phyloP scores from a whole-genome alignment of 2,888 invertebrate species.

The Xestia ashworthii region DNA sequence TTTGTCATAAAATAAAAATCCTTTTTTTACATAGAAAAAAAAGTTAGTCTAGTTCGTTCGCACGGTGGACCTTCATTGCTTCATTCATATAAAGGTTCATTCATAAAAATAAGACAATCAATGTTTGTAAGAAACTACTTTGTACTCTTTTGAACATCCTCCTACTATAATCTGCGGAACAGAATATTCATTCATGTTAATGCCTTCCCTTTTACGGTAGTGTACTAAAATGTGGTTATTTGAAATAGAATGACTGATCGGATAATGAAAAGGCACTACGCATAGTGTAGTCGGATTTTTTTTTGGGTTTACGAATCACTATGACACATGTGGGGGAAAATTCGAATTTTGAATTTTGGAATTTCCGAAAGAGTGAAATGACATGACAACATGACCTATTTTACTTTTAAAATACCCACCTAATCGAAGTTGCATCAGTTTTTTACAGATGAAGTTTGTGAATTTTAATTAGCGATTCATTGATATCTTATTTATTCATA shows the following conservation, averaged over 20 bases:
- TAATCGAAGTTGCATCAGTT: not conserved
- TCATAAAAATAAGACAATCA: slow-evolving; percentile 61
- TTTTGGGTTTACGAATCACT: not conserved
- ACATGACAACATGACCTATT: slow-evolving; percentile 15
- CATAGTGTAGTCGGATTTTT: not conserved
- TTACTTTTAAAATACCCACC: slow-evolving; percentile 3
- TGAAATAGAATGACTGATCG: slow-evolving; percentile 38
- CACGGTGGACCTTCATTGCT: slow-evolving; percentile 46
- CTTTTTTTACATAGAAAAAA: slow-evolving; percentile 51
- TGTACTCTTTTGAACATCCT: slow-evolving; percentile 55
- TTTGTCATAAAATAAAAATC: slow-evolving; percentile 59
- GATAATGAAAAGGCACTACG: slow-evolving; percentile 9
- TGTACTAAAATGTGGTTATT: slow-evolving; percentile 53
- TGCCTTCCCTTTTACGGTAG: slow-evolving; percentile 46
- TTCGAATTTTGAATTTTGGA: slow-evolving; percentile 7
- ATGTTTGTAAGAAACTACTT: slow-evolving; percentile 54
- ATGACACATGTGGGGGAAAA: not conserved
- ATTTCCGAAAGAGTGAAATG: not conserved
- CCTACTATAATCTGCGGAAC: slow-evolving; percentile 44
- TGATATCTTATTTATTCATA: slow-evolving; percentile 29
- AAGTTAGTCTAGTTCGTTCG: slow-evolving; percentile 46
- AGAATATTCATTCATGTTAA: slow-evolving; percentile 51
- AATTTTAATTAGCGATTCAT: slow-evolving; percentile 42
- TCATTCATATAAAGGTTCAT: slow-evolving; percentile 57
- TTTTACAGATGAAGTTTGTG: slow-evolving; percentile 1